Base-by-base conservation (phyloP, 92 coral and sea anemone species). In the Epizoanthus illoricatus region DNA sequence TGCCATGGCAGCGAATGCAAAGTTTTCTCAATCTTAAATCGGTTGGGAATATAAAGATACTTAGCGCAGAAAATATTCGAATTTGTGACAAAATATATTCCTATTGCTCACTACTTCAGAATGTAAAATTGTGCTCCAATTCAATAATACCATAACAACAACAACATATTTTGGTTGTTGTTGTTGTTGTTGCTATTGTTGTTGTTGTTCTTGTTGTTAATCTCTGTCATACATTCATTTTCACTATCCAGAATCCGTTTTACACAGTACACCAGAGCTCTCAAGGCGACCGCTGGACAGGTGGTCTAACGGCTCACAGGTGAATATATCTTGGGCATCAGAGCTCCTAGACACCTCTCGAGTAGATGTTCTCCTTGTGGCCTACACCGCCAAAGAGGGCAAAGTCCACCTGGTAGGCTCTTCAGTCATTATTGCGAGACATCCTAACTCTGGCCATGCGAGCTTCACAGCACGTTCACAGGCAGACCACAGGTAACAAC, bases 241-340 rank as follows among this genome's bases (percentile, higher is more conserved):
- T 40, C n/a, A 15, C 21, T 15, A 33, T 68, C 42, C 43, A 68
- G 73, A 68, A 43, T 43, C 73, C 47, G 42, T 39, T 68, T 39
- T 19, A 33, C 73, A 16, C 2, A 39, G 73, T 33, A 15, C 73
- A 39, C 21, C 20, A 1, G 73, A 68, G 73, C 45, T 68, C 47
- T 68, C 73, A 19, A 8, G 16, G 39, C 28, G 16, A 68, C 73
- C 73, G 40, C 73, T 33, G 49, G 7, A 5, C 73, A 68, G 45
- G 12, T 41, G 73, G 18, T 11, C 73, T 68, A 68, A 68, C 52
- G 23, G 71, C 18, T 33, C 49, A 33, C 43, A 28, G 47, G 7
- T 66, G 71, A 66, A 39, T 68, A 68, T 68, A 68, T 68, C 73
- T 12, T 68, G 73, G 73, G 10, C 43, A 36, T 20, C 73, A 11